Base-by-base conservation (phyloP, 2,888 invertebrate genomes). In the Caenorhabditis wallacei region DNA sequence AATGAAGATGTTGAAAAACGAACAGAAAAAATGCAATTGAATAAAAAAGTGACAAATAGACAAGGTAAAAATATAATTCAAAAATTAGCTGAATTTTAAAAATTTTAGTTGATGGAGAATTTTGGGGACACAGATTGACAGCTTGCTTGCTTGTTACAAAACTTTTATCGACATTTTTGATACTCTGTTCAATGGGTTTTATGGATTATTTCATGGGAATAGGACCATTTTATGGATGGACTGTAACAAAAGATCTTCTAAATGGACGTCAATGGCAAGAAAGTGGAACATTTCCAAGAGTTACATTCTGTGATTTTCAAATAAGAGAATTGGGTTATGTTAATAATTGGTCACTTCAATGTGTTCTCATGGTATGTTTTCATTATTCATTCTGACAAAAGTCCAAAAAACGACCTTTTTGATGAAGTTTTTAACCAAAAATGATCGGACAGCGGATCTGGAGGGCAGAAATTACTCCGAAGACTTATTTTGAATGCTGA, bases 241-340 rank as follows among this genome's bases (percentile, higher is more conserved):
- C 63, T 2, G 69, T 85, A 2, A 80, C 92, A 5, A 46, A 64
- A 10, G 91, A 92, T 80, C 35, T 92, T 16, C 48, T 89, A 13
- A 30, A 80, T 13, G 91, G 91, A 5, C 59, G 87, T 1, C 85
- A 88, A 35, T 92, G 92, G 92, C 83, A 88, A 10, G 87, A 90
- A 74, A 91, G 90, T 56, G 92, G 92, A 13, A 84, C 85, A 37
- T 92, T 92, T 66, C 92, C 92, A 1, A 81, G 87, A 69, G 87
- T 86, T n/a, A 84, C 79, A 11, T 91, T 88, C 72, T 91, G 91
- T 79, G 91, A 91, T 75, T 84, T 91, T 37, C 69, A 86, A 78
- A 85, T 90, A 20, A 72, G 90, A 16, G 88, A 91, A 53, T 59
- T 89, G n/a, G 90, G 88, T 7, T 70, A 80, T 24, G 80, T 88